A percentile compares a stretch with the other conserved stretches of the same genome.
phyloP scores from a whole-genome alignment of 2,113 vertebrate genomes.

The Nothoprocta perdicaria region DNA sequence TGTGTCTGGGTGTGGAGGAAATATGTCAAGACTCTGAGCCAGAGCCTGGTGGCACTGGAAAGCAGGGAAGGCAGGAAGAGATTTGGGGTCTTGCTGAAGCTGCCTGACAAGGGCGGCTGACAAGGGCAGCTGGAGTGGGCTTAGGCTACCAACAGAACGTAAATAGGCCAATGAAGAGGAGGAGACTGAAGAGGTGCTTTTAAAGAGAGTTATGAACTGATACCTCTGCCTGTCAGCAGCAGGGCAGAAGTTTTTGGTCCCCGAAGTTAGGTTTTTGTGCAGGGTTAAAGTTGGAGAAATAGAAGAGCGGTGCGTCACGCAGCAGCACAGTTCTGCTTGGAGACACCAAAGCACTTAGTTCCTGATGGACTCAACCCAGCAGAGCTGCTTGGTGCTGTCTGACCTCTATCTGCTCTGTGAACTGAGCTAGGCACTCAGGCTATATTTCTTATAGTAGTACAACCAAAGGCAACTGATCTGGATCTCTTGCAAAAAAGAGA shows the following conservation, averaged over 20 bases:
- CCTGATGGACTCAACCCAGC: not conserved
- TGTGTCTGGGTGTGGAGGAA: conserved; percentile 29
- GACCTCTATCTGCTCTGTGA: not conserved
- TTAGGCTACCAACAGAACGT: not conserved
- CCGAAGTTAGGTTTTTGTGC: not conserved
- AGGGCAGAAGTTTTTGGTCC: not conserved
- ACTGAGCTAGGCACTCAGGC: not conserved
- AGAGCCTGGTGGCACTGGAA: not conserved
- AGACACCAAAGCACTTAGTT: not conserved
- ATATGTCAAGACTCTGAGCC: not conserved
- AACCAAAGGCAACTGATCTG: not conserved
- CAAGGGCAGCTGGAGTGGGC: not conserved
- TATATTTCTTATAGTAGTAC: not conserved
- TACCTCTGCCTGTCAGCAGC: not conserved
- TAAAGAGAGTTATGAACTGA: not conserved
- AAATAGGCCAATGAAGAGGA: not conserved
- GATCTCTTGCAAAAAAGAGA: not conserved
- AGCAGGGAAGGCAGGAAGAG: conserved; percentile 13
- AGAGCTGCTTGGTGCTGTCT: not conserved
- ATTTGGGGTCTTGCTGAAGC: conserved; percentile 4
- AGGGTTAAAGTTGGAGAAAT: not conserved
- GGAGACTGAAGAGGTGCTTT: not conserved
- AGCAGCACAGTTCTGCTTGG: not conserved
- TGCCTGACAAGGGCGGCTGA: not conserved
- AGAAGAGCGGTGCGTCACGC: not conserved